Percentiles rank a stretch among this genome's conserved stretches.
These are phyloP conservation scores for Lacerta bilineata DNA, from an alignment of 2,797 vertebrate species.

Conservation along the genomic window DNA sequence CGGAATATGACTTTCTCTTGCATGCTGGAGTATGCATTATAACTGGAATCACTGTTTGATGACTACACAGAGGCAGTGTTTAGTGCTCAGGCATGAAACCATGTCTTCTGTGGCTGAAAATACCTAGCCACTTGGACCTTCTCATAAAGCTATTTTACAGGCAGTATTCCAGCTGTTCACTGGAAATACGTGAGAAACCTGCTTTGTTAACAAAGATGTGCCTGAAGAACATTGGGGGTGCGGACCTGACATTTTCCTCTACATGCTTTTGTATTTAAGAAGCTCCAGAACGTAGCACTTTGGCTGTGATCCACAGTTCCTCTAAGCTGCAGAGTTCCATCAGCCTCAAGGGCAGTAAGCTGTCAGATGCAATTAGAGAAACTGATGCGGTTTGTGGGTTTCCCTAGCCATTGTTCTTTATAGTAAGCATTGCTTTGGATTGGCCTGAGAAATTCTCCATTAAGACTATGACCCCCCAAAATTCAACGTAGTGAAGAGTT, in stretches of 20 bases:
- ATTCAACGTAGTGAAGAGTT: not conserved
- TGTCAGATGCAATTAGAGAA: not conserved
- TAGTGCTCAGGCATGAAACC: slow-evolving; percentile 49
- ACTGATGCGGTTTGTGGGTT: not conserved
- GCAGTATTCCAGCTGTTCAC: slow-evolving; percentile 44
- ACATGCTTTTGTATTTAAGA: slow-evolving; percentile 25
- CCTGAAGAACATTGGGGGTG: slow-evolving; percentile 11
- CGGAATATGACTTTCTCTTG: slow-evolving; percentile 72
- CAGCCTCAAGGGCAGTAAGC: not conserved
- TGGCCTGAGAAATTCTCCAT: not conserved
- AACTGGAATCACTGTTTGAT: slow-evolving; percentile 58
- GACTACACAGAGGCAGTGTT: slow-evolving; percentile 19
- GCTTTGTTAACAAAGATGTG: slow-evolving; percentile 37
- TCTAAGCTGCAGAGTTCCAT: not conserved
- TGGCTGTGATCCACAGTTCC: not conserved
- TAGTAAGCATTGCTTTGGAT: not conserved
- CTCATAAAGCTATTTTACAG: slow-evolving; percentile 18
- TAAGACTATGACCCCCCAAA: not conserved
- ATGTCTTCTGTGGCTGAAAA: slow-evolving; percentile 62
- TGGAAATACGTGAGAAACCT: slow-evolving; percentile 19
- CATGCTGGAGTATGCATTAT: slow-evolving; percentile 62
- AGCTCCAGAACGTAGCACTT: slow-evolving; percentile 24
- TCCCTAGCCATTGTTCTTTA: slow-evolving; percentile 26
- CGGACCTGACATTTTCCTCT: no score
- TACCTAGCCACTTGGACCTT: slow-evolving; percentile 64